Evolutionary conservation across 2,113 vertebrate genomes (phyloP).

Genomic region (Xiphorhynchus elegans): DNA sequence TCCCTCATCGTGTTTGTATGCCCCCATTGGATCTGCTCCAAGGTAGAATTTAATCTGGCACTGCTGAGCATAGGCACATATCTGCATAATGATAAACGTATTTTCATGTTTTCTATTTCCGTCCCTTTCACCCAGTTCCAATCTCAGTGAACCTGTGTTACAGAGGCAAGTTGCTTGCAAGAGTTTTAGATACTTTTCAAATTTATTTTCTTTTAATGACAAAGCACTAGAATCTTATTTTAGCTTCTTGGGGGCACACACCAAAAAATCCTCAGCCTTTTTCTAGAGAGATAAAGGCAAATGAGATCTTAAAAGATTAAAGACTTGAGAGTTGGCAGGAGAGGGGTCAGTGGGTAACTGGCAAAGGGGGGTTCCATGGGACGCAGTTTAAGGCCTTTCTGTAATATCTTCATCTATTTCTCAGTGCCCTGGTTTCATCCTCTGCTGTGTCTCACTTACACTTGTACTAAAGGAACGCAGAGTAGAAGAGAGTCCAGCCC

Average conservation of each 20-base stretch:
- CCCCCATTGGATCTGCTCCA: not conserved
- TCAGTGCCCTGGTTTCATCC: not conserved
- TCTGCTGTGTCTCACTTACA: not conserved
- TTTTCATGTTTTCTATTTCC: not conserved
- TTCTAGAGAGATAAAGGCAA: not conserved
- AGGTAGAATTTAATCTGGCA: not conserved
- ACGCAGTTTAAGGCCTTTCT: not conserved
- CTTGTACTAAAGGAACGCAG: not conserved
- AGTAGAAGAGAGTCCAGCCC: not conserved
- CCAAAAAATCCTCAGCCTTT: not conserved
- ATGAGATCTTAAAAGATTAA: not conserved
- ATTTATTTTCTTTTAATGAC: not conserved
- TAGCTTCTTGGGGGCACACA: fast-evolving
- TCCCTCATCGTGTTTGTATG: not conserved
- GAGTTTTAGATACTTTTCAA: not conserved
- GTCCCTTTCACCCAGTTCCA: not conserved
- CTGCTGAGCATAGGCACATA: not conserved
- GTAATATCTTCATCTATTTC: not conserved
- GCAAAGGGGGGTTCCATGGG: fast-evolving
- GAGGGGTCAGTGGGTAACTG: not conserved
- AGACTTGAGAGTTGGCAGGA: not conserved
- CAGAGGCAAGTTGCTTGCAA: not conserved
- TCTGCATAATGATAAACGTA: not conserved
- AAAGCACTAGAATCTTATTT: not conserved
- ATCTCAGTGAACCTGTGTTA: not conserved